phyloP scores from a whole-genome alignment of 2,113 vertebrate genomes.

The Girardinichthys multiradiatus region DNA sequence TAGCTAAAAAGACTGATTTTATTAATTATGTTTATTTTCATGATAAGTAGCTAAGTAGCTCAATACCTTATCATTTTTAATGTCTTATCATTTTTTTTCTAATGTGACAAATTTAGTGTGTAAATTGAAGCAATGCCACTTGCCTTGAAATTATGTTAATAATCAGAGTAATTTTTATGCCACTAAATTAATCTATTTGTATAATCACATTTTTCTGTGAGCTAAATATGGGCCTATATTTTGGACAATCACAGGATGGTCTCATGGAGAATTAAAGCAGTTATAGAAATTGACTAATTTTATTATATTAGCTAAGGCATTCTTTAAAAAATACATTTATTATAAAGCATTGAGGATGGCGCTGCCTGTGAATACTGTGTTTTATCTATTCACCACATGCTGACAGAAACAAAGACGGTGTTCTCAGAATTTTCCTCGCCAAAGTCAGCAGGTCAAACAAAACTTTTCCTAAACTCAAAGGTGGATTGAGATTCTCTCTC shows the following conservation, averaged over 20 bases:
- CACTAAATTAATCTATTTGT: not conserved
- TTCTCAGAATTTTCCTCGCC: not conserved
- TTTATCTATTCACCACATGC: constrained; percentile 19
- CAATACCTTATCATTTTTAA: not conserved
- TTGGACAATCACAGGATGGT: not conserved
- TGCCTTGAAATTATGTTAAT: not conserved
- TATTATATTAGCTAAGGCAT: not conserved
- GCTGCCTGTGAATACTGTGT: not conserved
- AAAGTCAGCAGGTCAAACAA: constrained; percentile 10
- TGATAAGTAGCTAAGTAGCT: no score
- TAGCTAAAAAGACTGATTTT: no score
- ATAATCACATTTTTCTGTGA: not conserved
- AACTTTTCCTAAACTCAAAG: not conserved
- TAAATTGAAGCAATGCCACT: not conserved
- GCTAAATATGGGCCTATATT: not conserved
- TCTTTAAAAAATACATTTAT: no score
- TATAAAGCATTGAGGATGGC: no score
- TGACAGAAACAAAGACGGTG: constrained; percentile 13
- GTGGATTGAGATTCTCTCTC: not conserved
- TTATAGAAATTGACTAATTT: not conserved
- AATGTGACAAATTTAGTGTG: not conserved
- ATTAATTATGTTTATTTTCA: not conserved
- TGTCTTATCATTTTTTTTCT: not conserved
- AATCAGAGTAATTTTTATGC: not conserved
- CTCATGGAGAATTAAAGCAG: not conserved